Percentiles rank a stretch among this genome's conserved stretches.
These are phyloP conservation scores for Cyprinodon tularosa DNA, from an alignment of 2,113 vertebrate genomes.

Conservation along the genomic window DNA sequence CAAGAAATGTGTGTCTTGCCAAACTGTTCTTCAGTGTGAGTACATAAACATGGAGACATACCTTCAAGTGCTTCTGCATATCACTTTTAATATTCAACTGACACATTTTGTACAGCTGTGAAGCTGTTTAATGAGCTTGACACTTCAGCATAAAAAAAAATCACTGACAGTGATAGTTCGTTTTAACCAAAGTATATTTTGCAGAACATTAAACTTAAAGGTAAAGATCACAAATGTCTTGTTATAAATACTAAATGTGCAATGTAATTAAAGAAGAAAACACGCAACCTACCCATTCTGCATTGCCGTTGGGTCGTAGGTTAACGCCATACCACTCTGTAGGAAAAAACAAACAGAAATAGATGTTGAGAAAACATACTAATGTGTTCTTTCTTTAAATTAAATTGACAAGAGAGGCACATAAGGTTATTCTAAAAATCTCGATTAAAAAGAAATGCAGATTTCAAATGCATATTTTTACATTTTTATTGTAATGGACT, in stretches of 20 bases:
- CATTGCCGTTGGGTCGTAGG: slow-evolving; percentile 95
- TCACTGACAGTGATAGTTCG: not conserved
- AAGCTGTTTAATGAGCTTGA: slow-evolving; percentile 2
- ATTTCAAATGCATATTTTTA: not conserved
- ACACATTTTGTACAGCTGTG: slow-evolving; percentile 16
- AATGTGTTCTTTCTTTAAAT: not conserved
- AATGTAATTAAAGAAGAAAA: slow-evolving; percentile 10
- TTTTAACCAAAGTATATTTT: not conserved
- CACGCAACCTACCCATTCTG: slow-evolving; percentile 91
- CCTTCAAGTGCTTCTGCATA: slow-evolving; percentile 32
- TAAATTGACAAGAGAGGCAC: not conserved
- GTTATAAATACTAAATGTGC: slow-evolving; percentile 3
- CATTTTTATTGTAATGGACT: too few species aligned
- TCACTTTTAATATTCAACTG: slow-evolving; percentile 2
- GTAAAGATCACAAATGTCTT: not conserved
- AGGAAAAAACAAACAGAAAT: slow-evolving; percentile 46
- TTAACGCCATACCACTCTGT: slow-evolving; percentile 96
- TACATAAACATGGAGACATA: slow-evolving; percentile 8
- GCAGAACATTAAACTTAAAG: not conserved
- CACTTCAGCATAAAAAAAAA: not conserved
- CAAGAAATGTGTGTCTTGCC: slow-evolving; percentile 5
- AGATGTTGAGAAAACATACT: not conserved
- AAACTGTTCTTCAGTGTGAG: not conserved
- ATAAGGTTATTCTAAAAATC: not conserved
- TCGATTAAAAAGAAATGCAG: not conserved